phyloP scores from a whole-genome alignment of 2,888 invertebrate genomes.

The Gordius sp. region DNA sequence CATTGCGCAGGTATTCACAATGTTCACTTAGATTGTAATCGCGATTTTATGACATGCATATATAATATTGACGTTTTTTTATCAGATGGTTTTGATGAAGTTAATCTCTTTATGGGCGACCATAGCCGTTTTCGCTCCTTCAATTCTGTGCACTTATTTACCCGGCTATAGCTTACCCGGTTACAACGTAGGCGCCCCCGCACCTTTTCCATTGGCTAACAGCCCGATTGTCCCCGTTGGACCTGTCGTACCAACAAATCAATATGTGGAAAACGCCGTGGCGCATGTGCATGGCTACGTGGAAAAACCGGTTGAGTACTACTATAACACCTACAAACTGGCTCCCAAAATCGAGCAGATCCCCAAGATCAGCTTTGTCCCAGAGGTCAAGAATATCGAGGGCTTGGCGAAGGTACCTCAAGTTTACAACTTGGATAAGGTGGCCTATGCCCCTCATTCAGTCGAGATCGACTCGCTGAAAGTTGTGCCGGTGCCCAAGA shows the following conservation, averaged over 20 bases:
- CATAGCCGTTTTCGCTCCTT: too few relatives aligned
- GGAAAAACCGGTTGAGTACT: slow-evolving; percentile 8
- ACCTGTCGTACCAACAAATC: neutral
- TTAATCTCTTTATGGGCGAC: too few relatives aligned
- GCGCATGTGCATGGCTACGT: slow-evolving; percentile 3
- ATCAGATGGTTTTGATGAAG: too few relatives aligned
- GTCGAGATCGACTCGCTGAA: neutral
- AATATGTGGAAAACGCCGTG: neutral
- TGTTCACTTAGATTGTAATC: too few relatives aligned
- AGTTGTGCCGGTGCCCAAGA: neutral
- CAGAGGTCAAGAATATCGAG: neutral
- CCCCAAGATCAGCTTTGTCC: neutral
- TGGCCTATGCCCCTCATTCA: neutral
- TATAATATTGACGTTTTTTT: too few relatives aligned
- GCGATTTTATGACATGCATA: too few relatives aligned
- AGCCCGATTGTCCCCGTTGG: neutral
- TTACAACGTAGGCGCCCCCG: too few relatives aligned
- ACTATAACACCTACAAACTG: neutral
- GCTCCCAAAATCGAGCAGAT: neutral
- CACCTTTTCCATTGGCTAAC: too few relatives aligned
- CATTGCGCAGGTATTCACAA: too few relatives aligned
- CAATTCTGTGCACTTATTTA: too few relatives aligned
- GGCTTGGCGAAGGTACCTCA: neutral
- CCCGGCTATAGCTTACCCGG: too few relatives aligned
- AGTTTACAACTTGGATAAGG: neutral